Percentiles rank a stretch among this genome's conserved stretches.
These are phyloP conservation scores for Sarcoramphus papa DNA, from an alignment of 2,797 vertebrate genomes.

Conservation along the genomic window DNA sequence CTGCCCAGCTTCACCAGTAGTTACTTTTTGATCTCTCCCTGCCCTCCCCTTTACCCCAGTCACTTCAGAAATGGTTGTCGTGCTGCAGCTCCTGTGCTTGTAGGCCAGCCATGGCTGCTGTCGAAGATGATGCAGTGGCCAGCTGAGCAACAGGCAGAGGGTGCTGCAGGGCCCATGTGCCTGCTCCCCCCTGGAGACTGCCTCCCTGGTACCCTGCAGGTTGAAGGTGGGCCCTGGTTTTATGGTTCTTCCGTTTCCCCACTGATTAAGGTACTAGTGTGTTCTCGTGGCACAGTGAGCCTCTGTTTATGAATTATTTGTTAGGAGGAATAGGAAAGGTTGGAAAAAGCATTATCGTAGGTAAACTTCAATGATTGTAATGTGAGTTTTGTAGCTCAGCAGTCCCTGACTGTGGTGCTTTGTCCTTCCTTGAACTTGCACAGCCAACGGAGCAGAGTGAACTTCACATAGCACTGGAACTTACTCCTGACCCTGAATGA, in stretches of 20 bases:
- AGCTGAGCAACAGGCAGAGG: constrained; percentile 21
- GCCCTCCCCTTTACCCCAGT: neutral
- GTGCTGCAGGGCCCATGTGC: neutral
- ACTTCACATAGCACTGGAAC: neutral
- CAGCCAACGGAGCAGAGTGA: neutral
- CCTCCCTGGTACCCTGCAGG: neutral
- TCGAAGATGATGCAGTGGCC: neutral
- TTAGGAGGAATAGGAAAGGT: neutral
- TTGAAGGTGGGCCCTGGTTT: neutral
- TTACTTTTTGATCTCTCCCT: neutral
- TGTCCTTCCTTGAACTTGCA: neutral
- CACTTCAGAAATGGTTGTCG: neutral
- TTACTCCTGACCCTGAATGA: neutral
- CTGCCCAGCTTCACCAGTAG: neutral
- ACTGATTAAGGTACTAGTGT: neutral
- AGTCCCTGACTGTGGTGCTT: neutral
- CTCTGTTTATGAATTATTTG: neutral
- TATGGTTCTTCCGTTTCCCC: neutral
- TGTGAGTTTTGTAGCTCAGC: neutral
- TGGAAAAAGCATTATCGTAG: neutral
- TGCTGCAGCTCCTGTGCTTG: neutral
- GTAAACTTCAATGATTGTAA: neutral
- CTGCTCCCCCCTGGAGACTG: neutral
- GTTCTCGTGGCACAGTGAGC: neutral
- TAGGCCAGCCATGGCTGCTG: neutral